These are phyloP conservation scores for Falco punctatus DNA, from an alignment of 2,113 vertebrate species.

Conservation along the genomic window DNA sequence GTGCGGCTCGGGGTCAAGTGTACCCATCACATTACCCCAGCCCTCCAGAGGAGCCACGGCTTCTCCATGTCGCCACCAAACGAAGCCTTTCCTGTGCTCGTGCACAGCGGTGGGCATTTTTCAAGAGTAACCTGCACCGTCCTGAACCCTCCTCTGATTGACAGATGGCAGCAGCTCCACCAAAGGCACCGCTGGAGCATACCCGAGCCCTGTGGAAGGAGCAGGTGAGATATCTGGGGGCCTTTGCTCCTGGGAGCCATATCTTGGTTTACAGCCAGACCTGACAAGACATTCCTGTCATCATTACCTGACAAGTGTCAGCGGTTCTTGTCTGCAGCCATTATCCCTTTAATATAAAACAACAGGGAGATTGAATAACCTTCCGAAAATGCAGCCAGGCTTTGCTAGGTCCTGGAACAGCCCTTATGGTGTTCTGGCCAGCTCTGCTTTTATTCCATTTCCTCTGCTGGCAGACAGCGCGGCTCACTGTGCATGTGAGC, in stretches of 20 bases:
- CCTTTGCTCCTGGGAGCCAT: not conserved
- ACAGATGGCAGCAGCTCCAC: not conserved
- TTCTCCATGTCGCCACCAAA: not conserved
- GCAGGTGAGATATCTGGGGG: not conserved
- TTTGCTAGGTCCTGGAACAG: conserved; percentile 18
- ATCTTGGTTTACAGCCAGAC: not conserved
- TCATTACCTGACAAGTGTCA: not conserved
- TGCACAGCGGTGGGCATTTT: not conserved
- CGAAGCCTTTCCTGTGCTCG: not conserved
- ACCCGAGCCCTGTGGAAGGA: not conserved
- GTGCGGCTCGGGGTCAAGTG: too few relatives aligned
- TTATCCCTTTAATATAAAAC: not conserved
- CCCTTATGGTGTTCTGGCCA: not conserved
- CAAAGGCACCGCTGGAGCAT: not conserved
- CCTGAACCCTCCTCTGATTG: not conserved
- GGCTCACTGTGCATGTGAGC: not conserved
- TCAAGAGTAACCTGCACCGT: not conserved
- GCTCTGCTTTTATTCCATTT: conserved; percentile 44
- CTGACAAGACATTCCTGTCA: not conserved
- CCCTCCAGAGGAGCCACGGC: not conserved
- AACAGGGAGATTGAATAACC: not conserved
- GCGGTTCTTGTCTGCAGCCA: not conserved
- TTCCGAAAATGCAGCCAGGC: not conserved
- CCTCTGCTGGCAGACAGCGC: conserved; percentile 14
- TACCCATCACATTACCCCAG: not conserved